Evolutionary conservation across 2,113 vertebrate species (phyloP), one percentile per base, ranked within the genome.

Genomic region (Centropus bengalensis): DNA sequence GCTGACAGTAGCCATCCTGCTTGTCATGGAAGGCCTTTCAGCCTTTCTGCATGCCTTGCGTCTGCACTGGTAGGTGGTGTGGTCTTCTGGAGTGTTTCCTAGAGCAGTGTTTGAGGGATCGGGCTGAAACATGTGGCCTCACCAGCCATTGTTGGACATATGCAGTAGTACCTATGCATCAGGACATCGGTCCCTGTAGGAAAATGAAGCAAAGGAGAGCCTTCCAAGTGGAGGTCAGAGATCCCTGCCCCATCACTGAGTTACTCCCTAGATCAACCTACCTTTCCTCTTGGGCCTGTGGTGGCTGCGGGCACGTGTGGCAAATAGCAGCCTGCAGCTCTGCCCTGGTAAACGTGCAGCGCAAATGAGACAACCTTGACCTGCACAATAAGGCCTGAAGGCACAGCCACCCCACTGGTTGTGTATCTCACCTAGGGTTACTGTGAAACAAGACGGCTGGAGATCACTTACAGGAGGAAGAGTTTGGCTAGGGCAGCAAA

Each of bases 11-110:
- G 98, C 98, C 69, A 98, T 99, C 91, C 97, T 99, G 18, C 97
- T 99, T 8, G 56, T 99, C 89, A 99, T 99, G 98, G 98, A 99
- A 89, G 98, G 98, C 12, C 98, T 99, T 45, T 99, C 98, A 0
- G 98, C 98, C 59, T 99, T 99, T 80, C 97, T 99, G 32, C 98
- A 99, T 0, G 98, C 98, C 36, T 89, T 99, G 73, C 97, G 98
- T 12, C 98, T 99, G 86, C 98, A 99, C 94, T 99, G 98, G 98
- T 99, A 91, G 12, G 97, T 86, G 10, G 1, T 28, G 22, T 6
- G 6, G n/a, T n/a, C 64, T 78, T 76, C 13, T 14, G 27, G 52
- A 56, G 71, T 30, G 44, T 94, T 82, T 47, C 9, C 45, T 17
- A 4, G 40, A 42, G 21, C 33, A 49, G 8, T 26, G 13, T 67